Evolutionary conservation across 1,140 invertebrate species (phyloP).

Genomic region (Stegodyphus dumicola): DNA sequence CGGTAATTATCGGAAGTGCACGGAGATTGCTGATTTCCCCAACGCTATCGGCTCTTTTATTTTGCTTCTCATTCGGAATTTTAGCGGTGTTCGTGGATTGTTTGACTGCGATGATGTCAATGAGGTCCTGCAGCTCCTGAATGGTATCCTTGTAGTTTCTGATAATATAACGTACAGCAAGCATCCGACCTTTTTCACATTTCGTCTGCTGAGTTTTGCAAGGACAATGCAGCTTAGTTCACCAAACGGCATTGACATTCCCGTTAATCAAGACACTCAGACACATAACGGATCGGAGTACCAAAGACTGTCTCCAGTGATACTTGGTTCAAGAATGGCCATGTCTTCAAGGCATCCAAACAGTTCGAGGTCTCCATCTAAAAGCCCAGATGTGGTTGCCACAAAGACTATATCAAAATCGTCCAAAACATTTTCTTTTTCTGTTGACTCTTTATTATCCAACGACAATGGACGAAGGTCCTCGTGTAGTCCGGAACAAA

Average conservation of each 20-base stretch:
- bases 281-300: not conserved
- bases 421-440: conserved; percentile 40
- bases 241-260: not conserved
- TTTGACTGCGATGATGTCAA: too few relatives aligned
- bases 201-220: not conserved
- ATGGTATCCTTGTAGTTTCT: too few relatives aligned
- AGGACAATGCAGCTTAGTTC: conserved; percentile 28
- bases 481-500: conserved; percentile 27
- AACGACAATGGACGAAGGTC: not conserved
- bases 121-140: too few relatives aligned
- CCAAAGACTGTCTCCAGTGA: conserved; percentile 4
- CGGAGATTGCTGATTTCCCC: not conserved
- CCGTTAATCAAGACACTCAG: not conserved
- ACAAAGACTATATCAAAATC: conserved; percentile 11
- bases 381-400: conserved; percentile 24
- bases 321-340: not conserved
- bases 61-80: not conserved
- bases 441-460: conserved; percentile 37
- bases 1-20: not conserved
- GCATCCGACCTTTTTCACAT: not conserved
- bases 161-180: not conserved
- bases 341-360: conserved; percentile 13
- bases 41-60: not conserved
- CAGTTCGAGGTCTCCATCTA: conserved; percentile 21
- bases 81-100: not conserved